Evolutionary conservation across 2,797 vertebrate species (phyloP).

Genomic region (Neosilurus mollespiculum): DNA sequence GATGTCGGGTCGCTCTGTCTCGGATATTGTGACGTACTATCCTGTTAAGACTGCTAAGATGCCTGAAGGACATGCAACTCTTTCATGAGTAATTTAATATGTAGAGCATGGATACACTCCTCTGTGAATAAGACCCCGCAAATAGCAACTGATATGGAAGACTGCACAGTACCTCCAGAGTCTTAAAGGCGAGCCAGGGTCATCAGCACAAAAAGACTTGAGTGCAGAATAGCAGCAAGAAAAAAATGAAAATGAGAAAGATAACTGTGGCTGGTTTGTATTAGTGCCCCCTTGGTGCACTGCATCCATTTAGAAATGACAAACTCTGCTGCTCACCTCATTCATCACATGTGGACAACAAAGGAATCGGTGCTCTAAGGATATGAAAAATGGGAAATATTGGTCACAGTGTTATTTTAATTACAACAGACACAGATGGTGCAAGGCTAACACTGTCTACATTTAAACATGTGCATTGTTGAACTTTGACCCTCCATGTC

Average conservation of each 20-base stretch:
- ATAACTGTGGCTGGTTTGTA: not conserved
- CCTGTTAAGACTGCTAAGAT: constrained; percentile 43
- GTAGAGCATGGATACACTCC: constrained; percentile 70
- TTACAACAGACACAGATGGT: constrained; percentile 9
- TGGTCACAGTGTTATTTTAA: not conserved
- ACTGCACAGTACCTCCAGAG: constrained; percentile 10
- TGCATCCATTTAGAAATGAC: constrained; percentile 30
- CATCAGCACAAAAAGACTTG: not conserved
- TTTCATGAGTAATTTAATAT: constrained; percentile 85
- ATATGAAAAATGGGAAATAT: not conserved
- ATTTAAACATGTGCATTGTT: not conserved
- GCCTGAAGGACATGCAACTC: constrained; percentile 72
- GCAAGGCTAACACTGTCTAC: not conserved
- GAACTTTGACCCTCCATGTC: not conserved
- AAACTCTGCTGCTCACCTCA: constrained; percentile 15
- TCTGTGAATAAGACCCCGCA: constrained; percentile 41
- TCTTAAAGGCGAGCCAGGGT: constrained; percentile 27
- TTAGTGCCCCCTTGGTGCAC: constrained; percentile 1
- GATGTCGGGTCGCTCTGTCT: constrained; percentile 63
- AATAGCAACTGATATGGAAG: constrained; percentile 37
- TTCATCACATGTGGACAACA: constrained; percentile 24
- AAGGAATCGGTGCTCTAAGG: constrained; percentile 8
- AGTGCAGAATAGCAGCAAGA: not conserved
- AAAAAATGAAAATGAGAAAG: constrained; percentile 1
- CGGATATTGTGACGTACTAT: constrained; percentile 57